Evolutionary conservation across 2,888 invertebrate species (phyloP).

Genomic region (Cheilosia variabilis): DNA sequence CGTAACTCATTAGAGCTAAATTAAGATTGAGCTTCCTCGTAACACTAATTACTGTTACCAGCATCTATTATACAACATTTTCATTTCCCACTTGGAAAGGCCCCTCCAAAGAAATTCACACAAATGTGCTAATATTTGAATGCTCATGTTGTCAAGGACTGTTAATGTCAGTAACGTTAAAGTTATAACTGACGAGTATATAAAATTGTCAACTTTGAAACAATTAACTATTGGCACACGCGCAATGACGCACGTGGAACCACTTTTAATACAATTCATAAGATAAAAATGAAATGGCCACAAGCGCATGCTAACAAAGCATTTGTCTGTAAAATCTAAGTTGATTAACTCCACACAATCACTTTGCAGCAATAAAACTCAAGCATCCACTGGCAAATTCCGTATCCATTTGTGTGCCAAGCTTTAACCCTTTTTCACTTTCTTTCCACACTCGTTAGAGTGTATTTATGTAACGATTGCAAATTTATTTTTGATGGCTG

Average conservation of each 20-base stretch:
- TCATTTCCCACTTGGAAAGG: background rate
- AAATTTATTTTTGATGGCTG: constrained; percentile 6
- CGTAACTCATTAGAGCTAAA: background rate
- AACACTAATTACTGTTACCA: background rate
- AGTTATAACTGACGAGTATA: too few species aligned
- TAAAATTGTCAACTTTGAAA: too few species aligned
- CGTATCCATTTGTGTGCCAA: constrained; percentile 23
- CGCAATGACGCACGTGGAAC: too few species aligned
- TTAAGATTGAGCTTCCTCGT: background rate
- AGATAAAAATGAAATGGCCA: background rate
- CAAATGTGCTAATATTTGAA: background rate
- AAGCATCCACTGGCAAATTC: constrained; percentile 6
- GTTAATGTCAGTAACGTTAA: too few species aligned
- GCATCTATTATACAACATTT: background rate
- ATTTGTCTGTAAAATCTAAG: background rate
- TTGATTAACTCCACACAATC: background rate
- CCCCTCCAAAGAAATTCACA: background rate
- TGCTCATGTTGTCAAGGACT: too few species aligned
- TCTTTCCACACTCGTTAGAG: constrained; percentile 17
- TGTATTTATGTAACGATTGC: constrained; percentile 48
- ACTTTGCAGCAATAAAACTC: constrained; percentile 6
- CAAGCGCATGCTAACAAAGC: background rate
- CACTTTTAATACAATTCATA: background rate
- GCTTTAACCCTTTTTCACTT: constrained; percentile 45
- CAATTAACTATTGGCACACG: too few species aligned